Percentiles rank a stretch among this genome's conserved stretches.
Evolutionary conservation across 2,113 vertebrate species (phyloP).

Genomic region (Myrmecophaga tridactyla): DNA sequence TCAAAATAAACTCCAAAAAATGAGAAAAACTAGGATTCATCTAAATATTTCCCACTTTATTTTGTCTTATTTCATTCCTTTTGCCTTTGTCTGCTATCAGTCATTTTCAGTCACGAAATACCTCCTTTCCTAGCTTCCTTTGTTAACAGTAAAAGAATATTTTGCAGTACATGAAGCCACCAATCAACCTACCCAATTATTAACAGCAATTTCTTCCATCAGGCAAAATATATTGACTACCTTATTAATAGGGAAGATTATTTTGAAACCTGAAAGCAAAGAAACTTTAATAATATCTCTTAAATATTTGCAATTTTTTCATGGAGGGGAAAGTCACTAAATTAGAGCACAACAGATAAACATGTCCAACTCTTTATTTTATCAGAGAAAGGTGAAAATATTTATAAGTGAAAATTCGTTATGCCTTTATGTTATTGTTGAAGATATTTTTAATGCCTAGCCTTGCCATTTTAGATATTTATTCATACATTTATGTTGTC

Average conservation of each 20-base stretch:
- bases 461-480: background rate
- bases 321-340: background rate
- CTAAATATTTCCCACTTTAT: background rate
- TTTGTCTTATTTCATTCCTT: background rate
- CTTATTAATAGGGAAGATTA: background rate
- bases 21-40: background rate
- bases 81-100: background rate
- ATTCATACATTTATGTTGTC: background rate
- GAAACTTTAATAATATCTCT: background rate
- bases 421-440: background rate
- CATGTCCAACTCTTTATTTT: constrained; percentile 9
- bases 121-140: background rate
- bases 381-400: background rate
- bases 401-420: background rate
- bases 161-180: background rate
- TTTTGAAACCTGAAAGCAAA: background rate
- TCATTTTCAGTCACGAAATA: background rate
- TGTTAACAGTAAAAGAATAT: background rate
- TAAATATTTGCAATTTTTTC: constrained; percentile 24
- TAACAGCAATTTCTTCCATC: background rate
- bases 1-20: background rate
- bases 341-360: background rate
- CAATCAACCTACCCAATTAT: background rate
- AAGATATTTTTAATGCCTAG: background rate
- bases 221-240: background rate